Evolutionary conservation across 2,113 vertebrate species (phyloP), one percentile per base, ranked within the genome.

Genomic region (Gadus chalcogrammus): DNA sequence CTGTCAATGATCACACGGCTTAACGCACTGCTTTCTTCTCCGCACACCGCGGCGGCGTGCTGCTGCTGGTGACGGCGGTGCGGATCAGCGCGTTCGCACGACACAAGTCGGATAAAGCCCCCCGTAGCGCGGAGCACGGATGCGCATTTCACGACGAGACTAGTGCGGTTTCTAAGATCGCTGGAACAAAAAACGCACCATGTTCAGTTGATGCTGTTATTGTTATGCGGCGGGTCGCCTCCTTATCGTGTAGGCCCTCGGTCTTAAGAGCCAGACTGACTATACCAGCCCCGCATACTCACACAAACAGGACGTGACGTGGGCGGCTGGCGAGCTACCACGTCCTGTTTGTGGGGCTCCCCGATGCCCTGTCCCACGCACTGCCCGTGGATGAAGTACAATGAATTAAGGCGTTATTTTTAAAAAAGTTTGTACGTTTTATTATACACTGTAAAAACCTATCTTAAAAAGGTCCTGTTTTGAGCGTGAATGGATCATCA

Each of bases 1-100:
- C 90, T 91, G 90, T 88, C 89, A 91, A 91, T 91, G 89, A 91
- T 83, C 90, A 91, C 90, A 90, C 89, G 88, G 88, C 88, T 81
- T 68, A 81, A 80, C 83, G 35, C 72, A 77, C 69, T 67, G 75
- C 65, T 80, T 64, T 59, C 75, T 22, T 76, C 77, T 71, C 82
- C 70, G 79, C 71, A 76, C 83, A 81, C 78, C 80, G 80, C 64
- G 62, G 69, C 80, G 77, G 79, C 80, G 82, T 85, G 84, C 76
- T 83, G 16, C 64, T 56, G 35, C 82, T 61, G 73, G 81, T 80
- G 42, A 13, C 12, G 42, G 42, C 11, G 42, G 87, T 80, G 77
- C 77, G 68, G 74, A 22, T 61, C 81, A 69, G 67, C 70, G 64
- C 76, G 62, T 65, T 24, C 27, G 63, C 17, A 59, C 67, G 22